Conservation (phyloP, 1,140 invertebrate genomes). For the Sycophaga agraensis region DNA sequence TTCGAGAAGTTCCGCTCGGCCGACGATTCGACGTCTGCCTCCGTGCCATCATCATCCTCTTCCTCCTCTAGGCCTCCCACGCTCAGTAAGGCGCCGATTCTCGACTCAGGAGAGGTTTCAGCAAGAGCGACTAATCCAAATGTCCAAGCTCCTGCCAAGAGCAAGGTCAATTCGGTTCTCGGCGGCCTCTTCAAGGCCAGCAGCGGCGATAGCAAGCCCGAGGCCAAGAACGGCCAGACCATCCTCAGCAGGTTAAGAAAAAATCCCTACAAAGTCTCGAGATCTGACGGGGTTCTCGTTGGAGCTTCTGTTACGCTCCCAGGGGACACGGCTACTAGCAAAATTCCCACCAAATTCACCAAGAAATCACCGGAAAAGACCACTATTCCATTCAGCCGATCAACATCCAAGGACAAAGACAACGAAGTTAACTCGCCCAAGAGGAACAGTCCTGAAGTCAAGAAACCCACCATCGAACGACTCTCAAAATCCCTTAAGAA, state of each 20-base stretch:
- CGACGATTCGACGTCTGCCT: conserved; percentile 38
- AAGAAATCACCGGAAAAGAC: conserved; percentile 40
- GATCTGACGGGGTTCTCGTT: conserved; percentile 33
- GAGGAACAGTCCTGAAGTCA: conserved; percentile 34
- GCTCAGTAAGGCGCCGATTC: too few species aligned
- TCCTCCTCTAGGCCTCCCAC: too few species aligned
- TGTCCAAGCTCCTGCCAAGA: conserved; percentile 49
- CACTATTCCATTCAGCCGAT: conserved; percentile 8
- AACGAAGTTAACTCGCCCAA: conserved; percentile 21
- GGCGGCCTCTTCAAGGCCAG: conserved; percentile 73
- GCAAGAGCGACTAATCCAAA: too few species aligned
- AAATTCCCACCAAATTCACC: conserved; percentile 48
- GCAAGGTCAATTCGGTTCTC: conserved; percentile 68
- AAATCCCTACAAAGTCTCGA: conserved; percentile 43
- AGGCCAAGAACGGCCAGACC: conserved; percentile 7
- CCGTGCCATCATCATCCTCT: not conserved
- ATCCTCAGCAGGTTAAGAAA: conserved; percentile 47
- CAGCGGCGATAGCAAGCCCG: conserved; percentile 19
- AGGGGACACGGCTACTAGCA: conserved; percentile 38
- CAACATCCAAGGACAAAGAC: conserved; percentile 31
- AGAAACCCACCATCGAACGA: conserved; percentile 30
- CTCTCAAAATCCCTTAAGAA: conserved; percentile 40
- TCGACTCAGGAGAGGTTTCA: too few species aligned
- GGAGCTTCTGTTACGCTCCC: too few species aligned
- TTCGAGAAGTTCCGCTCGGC: conserved; percentile 52